These are phyloP conservation scores for Pterophyllum scalare DNA, from an alignment of 2,113 vertebrate species.

Conservation along the genomic window DNA sequence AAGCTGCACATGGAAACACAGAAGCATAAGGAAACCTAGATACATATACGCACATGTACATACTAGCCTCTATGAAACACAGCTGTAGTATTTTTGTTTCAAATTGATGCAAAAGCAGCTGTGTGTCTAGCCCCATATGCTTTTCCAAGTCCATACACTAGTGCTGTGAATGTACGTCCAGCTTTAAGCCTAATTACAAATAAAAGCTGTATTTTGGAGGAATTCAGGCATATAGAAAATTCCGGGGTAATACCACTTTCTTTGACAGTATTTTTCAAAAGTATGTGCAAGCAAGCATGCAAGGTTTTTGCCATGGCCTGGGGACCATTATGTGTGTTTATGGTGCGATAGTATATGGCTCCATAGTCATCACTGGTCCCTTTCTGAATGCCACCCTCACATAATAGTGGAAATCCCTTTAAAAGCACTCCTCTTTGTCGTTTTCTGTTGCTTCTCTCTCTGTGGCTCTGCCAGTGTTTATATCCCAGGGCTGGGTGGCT, in stretches of 20 bases:
- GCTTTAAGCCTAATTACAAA: not conserved
- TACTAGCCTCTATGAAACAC: not conserved
- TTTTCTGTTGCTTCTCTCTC: conserved; percentile 46
- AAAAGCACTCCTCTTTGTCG: conserved; percentile 27
- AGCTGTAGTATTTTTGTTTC: not conserved
- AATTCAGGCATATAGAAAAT: not conserved
- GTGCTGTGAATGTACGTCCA: not conserved
- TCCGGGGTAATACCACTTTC: not conserved
- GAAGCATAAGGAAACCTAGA: not conserved
- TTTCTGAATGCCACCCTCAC: not conserved
- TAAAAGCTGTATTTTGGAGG: not conserved
- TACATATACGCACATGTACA: not conserved
- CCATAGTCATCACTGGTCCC: conserved; percentile 14
- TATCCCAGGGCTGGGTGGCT: conserved; percentile 49
- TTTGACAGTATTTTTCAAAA: not conserved
- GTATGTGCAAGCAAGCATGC: not conserved
- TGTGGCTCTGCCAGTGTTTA: conserved; percentile 53
- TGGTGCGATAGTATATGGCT: conserved; percentile 7
- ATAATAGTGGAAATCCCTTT: conserved; percentile 43
- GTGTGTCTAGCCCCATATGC: not conserved
- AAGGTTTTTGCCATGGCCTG: conserved; percentile 1
- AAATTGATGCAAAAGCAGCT: not conserved
- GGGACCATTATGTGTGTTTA: conserved; percentile 6
- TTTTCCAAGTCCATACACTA: not conserved
- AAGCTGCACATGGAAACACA: not conserved